phyloP scores from a whole-genome alignment of 2,113 vertebrate species.

The Terrapene triunguis region DNA sequence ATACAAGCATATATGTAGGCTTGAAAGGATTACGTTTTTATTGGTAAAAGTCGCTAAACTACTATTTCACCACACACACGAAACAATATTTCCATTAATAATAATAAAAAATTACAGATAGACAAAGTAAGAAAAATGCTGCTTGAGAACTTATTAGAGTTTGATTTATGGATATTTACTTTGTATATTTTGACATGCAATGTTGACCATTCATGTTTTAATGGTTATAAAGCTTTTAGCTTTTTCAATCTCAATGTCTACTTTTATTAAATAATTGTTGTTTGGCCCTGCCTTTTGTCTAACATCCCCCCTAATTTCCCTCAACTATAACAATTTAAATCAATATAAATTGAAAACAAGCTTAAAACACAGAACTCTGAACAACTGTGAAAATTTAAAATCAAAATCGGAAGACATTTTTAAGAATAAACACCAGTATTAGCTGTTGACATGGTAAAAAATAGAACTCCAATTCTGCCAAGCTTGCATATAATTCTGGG shows the following conservation, averaged over 20 bases:
- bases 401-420: background rate
- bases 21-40: background rate
- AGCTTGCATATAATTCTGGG: background rate
- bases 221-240: background rate
- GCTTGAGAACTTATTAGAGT: background rate
- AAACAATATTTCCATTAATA: background rate
- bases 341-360: background rate
- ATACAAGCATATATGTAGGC: background rate
- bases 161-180: background rate
- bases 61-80: background rate
- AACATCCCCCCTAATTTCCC: background rate
- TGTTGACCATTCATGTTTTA: background rate
- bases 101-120: background rate
- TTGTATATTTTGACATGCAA: background rate
- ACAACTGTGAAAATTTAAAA: background rate
- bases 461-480: background rate
- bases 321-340: background rate
- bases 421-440: background rate
- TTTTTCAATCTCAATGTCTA: background rate
- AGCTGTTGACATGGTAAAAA: background rate
- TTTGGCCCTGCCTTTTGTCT: background rate
- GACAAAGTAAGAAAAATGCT: background rate
- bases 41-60: background rate
- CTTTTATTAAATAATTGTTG: background rate
- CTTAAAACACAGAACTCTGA: background rate